Evolutionary conservation across 1,140 invertebrate species (phyloP).

Genomic region (fruit fly (Drosophila melanogaster)): DNA sequence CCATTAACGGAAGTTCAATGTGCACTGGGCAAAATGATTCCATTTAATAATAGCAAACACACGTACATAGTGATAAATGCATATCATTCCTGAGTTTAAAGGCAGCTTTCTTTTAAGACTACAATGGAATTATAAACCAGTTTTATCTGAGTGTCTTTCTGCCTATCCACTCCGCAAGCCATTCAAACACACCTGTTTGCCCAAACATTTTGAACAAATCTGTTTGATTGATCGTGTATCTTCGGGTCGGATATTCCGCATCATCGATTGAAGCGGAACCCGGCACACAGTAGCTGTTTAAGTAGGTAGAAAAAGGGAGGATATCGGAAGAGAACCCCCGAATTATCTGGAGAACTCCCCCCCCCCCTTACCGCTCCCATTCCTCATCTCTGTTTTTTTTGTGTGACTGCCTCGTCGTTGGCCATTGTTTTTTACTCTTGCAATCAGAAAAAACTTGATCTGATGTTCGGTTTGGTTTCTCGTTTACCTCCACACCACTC

Average conservation of each 20-base stretch:
- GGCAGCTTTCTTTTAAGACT: not conserved
- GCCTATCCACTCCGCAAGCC: not conserved
- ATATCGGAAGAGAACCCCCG: slow-evolving; percentile 15
- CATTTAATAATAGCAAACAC: not conserved
- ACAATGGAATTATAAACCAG: too few species aligned
- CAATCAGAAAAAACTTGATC: slow-evolving; percentile 53
- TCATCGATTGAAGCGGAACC: not conserved
- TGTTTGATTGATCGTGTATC: slow-evolving; percentile 26
- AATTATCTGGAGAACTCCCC: slow-evolving; percentile 12
- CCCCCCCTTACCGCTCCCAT: not conserved
- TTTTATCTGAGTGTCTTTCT: not conserved
- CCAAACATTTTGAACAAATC: slow-evolving; percentile 2
- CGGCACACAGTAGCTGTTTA: not conserved
- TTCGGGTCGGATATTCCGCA: slow-evolving; percentile 17
- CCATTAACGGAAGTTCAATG: slow-evolving; percentile 12
- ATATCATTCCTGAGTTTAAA: not conserved
- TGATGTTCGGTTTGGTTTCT: slow-evolving; percentile 24
- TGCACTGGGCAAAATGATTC: not conserved
- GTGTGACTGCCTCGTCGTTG: slow-evolving; percentile 14
- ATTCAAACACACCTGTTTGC: slow-evolving; percentile 17
- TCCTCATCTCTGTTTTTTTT: not conserved
- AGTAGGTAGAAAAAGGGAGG: slow-evolving; percentile 4
- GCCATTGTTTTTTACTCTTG: slow-evolving; percentile 31
- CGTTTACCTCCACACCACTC: slow-evolving; percentile 9
- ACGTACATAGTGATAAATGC: not conserved